Conservation (phyloP, 2,113 vertebrate species). For the Brienomyrus longianalis region DNA sequence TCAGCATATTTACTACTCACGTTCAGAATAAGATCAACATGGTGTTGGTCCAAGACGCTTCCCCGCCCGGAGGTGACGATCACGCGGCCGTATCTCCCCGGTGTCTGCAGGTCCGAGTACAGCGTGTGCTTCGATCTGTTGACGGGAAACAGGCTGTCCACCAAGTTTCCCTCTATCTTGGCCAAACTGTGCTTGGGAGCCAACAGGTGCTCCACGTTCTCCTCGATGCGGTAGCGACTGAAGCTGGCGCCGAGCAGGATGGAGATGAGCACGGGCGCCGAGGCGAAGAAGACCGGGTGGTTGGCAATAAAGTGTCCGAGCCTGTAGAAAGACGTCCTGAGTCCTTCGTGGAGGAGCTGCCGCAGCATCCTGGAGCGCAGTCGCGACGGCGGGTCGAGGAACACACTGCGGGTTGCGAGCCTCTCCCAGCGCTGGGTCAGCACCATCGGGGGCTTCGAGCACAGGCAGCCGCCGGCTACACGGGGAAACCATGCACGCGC, state of each 20-base stretch:
- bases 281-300: constrained; percentile 95
- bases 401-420: constrained; percentile 66
- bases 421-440: constrained; percentile 73
- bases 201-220: constrained; percentile 85
- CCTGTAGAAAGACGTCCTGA: constrained; percentile 82
- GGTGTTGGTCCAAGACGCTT: constrained; percentile 84
- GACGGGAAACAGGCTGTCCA: constrained; percentile 90
- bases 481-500: neutral
- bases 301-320: constrained; percentile 88
- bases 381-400: constrained; percentile 71
- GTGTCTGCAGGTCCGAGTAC: constrained; percentile 92
- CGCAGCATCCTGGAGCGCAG: constrained; percentile 88
- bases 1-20: neutral
- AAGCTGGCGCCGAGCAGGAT: constrained; percentile 94
- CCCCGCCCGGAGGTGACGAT: constrained; percentile 84
- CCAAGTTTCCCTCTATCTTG: constrained; percentile 93
- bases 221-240: constrained; percentile 90
- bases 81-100: constrained; percentile 86
- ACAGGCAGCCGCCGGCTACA: constrained; percentile 32
- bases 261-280: constrained; percentile 86
- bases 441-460: constrained; percentile 72
- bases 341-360: constrained; percentile 88
- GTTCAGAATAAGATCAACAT: constrained; percentile 58
- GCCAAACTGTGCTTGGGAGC: constrained; percentile 94
- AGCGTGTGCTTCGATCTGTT: constrained; percentile 94